Conservation (phyloP, 2,797 vertebrate species). For the Peromyscus melanophrys region DNA sequence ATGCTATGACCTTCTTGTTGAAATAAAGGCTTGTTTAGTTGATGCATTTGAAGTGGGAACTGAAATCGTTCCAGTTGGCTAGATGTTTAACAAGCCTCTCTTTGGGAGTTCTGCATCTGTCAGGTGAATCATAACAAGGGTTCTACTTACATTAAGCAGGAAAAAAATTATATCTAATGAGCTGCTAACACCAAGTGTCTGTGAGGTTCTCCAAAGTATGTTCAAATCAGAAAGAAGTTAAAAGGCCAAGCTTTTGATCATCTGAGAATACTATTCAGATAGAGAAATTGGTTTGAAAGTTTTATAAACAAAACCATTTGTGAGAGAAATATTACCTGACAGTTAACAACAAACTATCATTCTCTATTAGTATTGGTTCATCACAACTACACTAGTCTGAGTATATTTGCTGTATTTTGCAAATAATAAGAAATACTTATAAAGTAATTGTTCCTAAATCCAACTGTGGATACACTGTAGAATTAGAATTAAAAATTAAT, state of each 20-base stretch:
- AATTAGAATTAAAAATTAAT: not conserved
- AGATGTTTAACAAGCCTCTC: conserved; percentile 62
- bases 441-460: not conserved
- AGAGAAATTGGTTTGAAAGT: conserved; percentile 39
- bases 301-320: conserved; percentile 40
- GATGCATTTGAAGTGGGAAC: conserved; percentile 62
- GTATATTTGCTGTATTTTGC: not conserved
- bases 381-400: not conserved
- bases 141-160: conserved; percentile 65
- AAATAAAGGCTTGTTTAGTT: conserved; percentile 69
- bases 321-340: not conserved
- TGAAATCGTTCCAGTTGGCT: conserved; percentile 66
- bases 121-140: conserved; percentile 74
- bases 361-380: not conserved
- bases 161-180: conserved; percentile 76
- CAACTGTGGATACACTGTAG: too few relatives aligned
- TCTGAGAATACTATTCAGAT: conserved; percentile 27
- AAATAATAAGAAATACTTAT: not conserved
- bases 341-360: not conserved
- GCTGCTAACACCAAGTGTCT: conserved; percentile 70
- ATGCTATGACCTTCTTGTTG: conserved; percentile 61
- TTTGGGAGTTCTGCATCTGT: conserved; percentile 73
- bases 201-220: conserved; percentile 61
- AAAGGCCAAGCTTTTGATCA: conserved; percentile 68
- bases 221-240: conserved; percentile 59